Base-by-base conservation (phyloP, 2,888 invertebrate species). In the Lutraria lutraria region DNA sequence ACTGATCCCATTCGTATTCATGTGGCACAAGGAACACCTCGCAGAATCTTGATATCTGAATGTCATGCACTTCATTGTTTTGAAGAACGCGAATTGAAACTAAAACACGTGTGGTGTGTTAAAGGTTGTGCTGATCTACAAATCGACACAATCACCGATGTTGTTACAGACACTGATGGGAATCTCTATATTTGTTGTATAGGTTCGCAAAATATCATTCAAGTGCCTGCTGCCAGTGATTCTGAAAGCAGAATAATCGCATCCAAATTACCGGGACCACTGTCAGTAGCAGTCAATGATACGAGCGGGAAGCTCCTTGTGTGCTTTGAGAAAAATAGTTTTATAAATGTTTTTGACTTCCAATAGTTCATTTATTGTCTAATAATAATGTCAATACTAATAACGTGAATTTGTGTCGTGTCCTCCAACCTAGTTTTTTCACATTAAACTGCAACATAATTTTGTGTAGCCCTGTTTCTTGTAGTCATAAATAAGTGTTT, bases 151-250 rank as follows among this genome's bases (percentile, higher is more conserved):
- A 76, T 76, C 3, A 56, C 80, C 13, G 85, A 86, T 54, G 56
- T 86, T 54, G 63, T 60, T 12, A 31, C 56, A 12, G 85, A 86
- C 43, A 76, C 19, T 15, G 60, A 86, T 31, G 85, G 85, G 21
- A 86, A 86, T 60, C 21, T 60, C 31, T 86, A 86, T 56, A 80
- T 86, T 25, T 86, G 85, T 43, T 80, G 79, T 13, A 53, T 31
- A 15, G 43, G 34, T 60, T 86, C 85, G 21, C 56, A 81, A 63
- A 81, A 79, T 56, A 81, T 86, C 34, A 80, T 80, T 43, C 85
- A 86, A 29, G 56, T 86, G 34, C 56, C 85, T 60, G 68, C 63
- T 31, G 29, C 0, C 0, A 68, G 68, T 68, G 63, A 43, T 19
- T 43, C 43, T 63, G 8, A 21, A 16, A 83, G 52, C 60, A 34